phyloP scores from a whole-genome alignment of 2,113 vertebrate genomes.

The Benthochromis sp. region DNA sequence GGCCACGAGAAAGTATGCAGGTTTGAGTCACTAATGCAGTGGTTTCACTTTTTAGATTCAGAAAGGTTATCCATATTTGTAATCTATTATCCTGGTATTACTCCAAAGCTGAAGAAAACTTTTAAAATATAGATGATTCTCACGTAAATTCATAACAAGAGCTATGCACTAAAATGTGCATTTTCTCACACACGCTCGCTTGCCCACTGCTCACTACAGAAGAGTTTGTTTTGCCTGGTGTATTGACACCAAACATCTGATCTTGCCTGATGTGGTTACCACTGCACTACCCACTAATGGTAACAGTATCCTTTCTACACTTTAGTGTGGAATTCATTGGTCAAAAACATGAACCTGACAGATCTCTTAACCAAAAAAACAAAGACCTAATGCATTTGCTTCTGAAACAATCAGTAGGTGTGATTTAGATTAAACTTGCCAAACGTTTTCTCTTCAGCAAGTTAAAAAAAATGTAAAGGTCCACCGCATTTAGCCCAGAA shows the following conservation, averaged over 20 bases:
- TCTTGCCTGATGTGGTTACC: neutral
- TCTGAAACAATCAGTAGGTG: neutral
- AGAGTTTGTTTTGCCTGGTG: neutral
- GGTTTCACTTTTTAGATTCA: neutral
- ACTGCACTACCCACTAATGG: neutral
- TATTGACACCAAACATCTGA: neutral
- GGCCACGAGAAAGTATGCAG: neutral
- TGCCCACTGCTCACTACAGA: neutral
- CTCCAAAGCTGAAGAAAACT: neutral
- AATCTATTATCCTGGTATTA: neutral
- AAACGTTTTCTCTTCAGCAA: neutral
- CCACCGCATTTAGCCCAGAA: neutral
- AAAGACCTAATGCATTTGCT: neutral
- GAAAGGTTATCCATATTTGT: neutral
- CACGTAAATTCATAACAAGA: neutral
- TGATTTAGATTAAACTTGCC: neutral
- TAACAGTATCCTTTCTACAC: neutral
- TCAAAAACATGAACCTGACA: neutral
- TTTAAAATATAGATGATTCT: neutral
- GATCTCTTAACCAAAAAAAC: neutral
- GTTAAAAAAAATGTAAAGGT: neutral
- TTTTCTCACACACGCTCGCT: neutral
- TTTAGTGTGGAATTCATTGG: neutral
- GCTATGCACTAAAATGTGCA: neutral
- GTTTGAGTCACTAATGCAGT: neutral